These are phyloP conservation scores for Paramormyrops kingsleyae DNA, from an alignment of 2,113 vertebrate genomes.

Conservation along the genomic window DNA sequence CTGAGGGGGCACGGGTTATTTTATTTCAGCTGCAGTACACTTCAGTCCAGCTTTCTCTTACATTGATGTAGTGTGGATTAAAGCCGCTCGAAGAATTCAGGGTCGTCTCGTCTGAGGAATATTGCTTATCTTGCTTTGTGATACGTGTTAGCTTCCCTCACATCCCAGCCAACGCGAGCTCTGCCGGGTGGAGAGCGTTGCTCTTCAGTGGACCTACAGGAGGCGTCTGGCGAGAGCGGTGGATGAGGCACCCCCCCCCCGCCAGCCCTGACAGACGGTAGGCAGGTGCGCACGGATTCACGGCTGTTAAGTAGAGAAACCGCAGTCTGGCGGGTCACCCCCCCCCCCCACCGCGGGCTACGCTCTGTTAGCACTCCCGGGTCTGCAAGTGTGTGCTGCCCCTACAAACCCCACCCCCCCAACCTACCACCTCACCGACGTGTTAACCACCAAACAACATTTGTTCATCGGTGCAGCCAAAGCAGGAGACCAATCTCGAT, in stretches of 20 bases:
- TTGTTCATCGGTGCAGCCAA: background rate
- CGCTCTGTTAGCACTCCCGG: background rate
- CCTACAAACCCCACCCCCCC: background rate
- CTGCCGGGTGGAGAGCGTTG: background rate
- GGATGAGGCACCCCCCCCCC: background rate
- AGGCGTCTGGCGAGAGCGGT: background rate
- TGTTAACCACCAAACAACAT: conserved; percentile 8
- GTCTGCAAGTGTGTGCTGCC: background rate
- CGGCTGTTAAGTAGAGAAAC: background rate
- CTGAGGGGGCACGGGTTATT: background rate
- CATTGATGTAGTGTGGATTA: background rate
- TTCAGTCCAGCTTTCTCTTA: background rate
- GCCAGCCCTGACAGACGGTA: background rate
- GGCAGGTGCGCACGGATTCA: background rate
- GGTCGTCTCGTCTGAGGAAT: background rate
- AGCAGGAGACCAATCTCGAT: background rate
- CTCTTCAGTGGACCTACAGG: background rate
- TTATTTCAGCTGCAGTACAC: background rate
- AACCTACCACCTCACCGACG: background rate
- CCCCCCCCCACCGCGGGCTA: background rate
- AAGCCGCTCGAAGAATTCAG: background rate
- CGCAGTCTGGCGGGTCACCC: background rate
- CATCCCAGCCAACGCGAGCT: background rate
- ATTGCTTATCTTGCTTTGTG: background rate
- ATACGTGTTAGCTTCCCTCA: background rate